Conservation (phyloP, 2,888 invertebrate species). For the Drosophila lutescens region DNA sequence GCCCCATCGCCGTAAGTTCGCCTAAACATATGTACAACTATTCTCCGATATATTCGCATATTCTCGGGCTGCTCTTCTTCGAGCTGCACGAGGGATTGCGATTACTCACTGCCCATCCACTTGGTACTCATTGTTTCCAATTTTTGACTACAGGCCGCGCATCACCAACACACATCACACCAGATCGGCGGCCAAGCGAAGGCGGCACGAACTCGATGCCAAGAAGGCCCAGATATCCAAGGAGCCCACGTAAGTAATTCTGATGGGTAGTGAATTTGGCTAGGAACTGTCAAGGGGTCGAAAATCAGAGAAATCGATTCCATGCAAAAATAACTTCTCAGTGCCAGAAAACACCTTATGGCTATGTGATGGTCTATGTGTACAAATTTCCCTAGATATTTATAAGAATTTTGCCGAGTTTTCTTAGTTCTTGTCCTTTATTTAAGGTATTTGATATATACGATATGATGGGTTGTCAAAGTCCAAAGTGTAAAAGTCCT, state of each 20-base stretch:
- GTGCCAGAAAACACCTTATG: background rate
- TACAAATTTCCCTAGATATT: too few relatives aligned
- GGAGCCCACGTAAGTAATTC: constrained; percentile 82
- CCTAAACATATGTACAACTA: background rate
- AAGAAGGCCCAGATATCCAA: constrained; percentile 84
- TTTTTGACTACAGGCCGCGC: constrained; percentile 75
- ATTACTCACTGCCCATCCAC: constrained; percentile 32
- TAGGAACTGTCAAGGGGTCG: background rate
- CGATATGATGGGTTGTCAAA: too few relatives aligned
- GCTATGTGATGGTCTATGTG: background rate
- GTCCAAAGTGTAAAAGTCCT: too few relatives aligned
- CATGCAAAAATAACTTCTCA: background rate
- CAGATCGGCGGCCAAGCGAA: constrained; percentile 84
- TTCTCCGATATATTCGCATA: constrained; percentile 2
- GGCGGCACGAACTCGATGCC: constrained; percentile 87
- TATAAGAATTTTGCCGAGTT: too few relatives aligned
- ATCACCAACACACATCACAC: constrained; percentile 79
- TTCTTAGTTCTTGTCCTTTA: too few relatives aligned
- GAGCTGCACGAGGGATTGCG: constrained; percentile 22
- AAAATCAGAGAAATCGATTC: background rate
- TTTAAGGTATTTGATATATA: too few relatives aligned
- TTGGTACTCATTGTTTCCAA: constrained; percentile 18
- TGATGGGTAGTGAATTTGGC: background rate
- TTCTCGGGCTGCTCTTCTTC: constrained; percentile 10
- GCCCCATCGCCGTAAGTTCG: constrained; percentile 83